phyloP scores from a whole-genome alignment of 2,797 vertebrate genomes.

The Pangasius krempfi region DNA sequence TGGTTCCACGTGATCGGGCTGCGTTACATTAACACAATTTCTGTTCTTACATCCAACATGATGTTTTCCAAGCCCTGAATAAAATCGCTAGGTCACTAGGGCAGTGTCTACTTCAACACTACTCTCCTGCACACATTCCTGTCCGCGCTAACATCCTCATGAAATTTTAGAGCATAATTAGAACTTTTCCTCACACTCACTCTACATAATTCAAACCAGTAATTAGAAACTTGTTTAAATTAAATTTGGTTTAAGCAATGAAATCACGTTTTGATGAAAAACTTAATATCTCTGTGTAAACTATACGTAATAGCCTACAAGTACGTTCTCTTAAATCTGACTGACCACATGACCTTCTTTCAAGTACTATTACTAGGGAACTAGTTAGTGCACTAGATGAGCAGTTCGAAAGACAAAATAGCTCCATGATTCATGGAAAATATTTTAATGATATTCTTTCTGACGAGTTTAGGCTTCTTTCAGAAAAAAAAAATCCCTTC shows the following conservation, averaged over 20 bases:
- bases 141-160: not conserved
- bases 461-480: not conserved
- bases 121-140: not conserved
- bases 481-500: not conserved
- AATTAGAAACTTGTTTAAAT: not conserved
- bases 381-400: not conserved
- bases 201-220: not conserved
- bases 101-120: not conserved
- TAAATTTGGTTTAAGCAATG: not conserved
- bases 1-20: not conserved
- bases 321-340: not conserved
- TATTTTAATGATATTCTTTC: not conserved
- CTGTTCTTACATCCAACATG: not conserved
- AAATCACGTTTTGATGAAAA: not conserved
- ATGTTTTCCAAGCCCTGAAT: not conserved
- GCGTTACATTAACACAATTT: not conserved
- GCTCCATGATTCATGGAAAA: not conserved
- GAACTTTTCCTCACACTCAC: not conserved
- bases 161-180: not conserved
- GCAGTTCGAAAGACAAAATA: not conserved
- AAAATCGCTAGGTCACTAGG: not conserved
- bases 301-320: not conserved
- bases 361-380: not conserved
- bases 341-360: not conserved
- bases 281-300: not conserved